phyloP scores from a whole-genome alignment of 1,140 invertebrate genomes.

The Reticulitermes speratus region DNA sequence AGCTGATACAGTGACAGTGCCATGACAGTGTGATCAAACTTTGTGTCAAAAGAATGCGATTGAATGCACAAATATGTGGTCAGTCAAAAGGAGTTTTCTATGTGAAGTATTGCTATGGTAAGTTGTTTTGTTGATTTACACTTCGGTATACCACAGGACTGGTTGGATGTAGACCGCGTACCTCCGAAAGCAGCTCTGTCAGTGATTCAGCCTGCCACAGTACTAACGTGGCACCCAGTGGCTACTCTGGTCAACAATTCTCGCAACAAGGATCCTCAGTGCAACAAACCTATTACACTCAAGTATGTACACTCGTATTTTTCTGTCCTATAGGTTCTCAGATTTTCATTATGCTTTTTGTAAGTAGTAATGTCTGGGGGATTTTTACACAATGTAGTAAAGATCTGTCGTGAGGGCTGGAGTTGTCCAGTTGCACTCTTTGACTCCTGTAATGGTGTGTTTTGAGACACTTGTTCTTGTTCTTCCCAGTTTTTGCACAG shows the following conservation, averaged over 20 bases:
- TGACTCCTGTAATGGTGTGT: not conserved
- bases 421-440: not conserved
- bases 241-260: constrained; percentile 71
- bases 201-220: constrained; percentile 51
- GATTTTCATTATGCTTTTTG: not conserved
- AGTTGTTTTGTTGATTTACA: constrained; percentile 18
- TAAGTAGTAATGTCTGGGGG: not conserved
- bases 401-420: not conserved
- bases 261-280: constrained; percentile 57
- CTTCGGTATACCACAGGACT: constrained; percentile 52
- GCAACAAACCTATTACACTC: constrained; percentile 18
- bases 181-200: constrained; percentile 55
- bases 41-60: not conserved
- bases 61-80: not conserved
- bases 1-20: not conserved
- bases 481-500: too few species aligned
- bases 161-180: constrained; percentile 65
- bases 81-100: not conserved
- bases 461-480: not conserved
- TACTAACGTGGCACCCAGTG: constrained; percentile 67
- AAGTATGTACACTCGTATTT: not conserved
- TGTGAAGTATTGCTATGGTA: not conserved
- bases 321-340: not conserved
- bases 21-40: not conserved
- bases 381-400: not conserved